A percentile compares a stretch with the other conserved stretches of the same genome.
Evolutionary conservation across 92 coral and sea anemone genomes (phyloP).

Genomic region (Zoanthus sociatus): DNA sequence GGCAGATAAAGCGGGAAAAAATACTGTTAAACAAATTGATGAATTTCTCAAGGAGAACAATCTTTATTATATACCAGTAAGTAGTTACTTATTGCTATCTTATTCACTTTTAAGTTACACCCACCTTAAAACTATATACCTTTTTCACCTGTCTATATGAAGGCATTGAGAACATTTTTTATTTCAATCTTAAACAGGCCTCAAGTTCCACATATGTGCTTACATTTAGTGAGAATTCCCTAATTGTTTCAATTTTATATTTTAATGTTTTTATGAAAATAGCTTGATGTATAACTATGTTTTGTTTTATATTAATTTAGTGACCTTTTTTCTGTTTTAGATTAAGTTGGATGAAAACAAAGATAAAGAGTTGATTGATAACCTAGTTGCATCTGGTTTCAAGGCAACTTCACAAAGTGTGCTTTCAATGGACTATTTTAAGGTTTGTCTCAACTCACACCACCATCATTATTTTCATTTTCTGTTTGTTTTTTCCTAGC

Average conservation of each 20-base stretch:
- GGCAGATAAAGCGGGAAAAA: background rate
- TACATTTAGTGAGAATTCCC: too few relatives aligned
- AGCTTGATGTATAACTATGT: background rate
- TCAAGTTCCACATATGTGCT: too few relatives aligned
- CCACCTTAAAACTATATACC: too few relatives aligned
- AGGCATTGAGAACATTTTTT: too few relatives aligned
- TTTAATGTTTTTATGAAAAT: too few relatives aligned
- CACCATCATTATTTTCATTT: background rate
- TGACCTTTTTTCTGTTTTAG: slow-evolving; percentile 41
- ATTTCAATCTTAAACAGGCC: too few relatives aligned
- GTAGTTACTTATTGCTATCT: background rate
- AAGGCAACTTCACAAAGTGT: slow-evolving; percentile 54
- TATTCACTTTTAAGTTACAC: too few relatives aligned
- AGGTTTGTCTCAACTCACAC: slow-evolving; percentile 51
- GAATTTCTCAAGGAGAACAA: slow-evolving; percentile 75
- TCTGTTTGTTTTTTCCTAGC: too few relatives aligned
- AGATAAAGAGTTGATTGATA: background rate
- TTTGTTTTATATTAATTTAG: background rate
- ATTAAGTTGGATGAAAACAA: slow-evolving; percentile 63
- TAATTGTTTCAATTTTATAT: too few relatives aligned
- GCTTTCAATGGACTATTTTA: slow-evolving; percentile 75
- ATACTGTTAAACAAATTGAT: slow-evolving; percentile 28
- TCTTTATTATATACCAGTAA: slow-evolving; percentile 74
- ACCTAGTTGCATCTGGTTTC: slow-evolving; percentile 67
- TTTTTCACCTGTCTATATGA: too few relatives aligned